These are phyloP conservation scores for Pristionchus arcanus DNA, from an alignment of 2,888 invertebrate genomes.

Conservation along the genomic window DNA sequence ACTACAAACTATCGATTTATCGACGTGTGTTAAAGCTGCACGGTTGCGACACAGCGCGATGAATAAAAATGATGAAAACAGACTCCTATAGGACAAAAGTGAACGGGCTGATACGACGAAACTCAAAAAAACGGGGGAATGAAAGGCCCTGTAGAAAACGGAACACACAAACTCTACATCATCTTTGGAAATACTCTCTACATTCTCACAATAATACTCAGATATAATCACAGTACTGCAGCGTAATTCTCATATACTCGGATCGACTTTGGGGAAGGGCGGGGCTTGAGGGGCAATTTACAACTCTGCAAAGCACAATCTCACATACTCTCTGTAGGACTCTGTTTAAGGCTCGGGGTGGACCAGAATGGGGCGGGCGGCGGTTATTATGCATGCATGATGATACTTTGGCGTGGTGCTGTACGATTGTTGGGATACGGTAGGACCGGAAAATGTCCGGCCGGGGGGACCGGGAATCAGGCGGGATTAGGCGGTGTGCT, in stretches of 20 bases:
- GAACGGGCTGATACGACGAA: background rate
- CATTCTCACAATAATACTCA: conserved; percentile 36
- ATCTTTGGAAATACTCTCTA: background rate
- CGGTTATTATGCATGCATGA: background rate
- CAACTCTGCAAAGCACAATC: conserved; percentile 5
- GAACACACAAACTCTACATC: background rate
- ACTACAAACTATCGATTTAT: conserved; percentile 15
- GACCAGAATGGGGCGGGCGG: background rate
- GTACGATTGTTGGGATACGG: background rate
- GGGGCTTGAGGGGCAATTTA: background rate
- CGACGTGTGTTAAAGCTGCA: conserved; percentile 13
- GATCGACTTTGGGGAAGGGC: background rate
- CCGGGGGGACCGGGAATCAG: background rate
- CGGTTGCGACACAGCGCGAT: conserved; percentile 27
- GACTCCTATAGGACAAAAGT: conserved; percentile 26
- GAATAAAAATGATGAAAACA: background rate
- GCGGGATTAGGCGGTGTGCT: background rate
- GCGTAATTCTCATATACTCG: conserved; percentile 19
- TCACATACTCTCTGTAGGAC: conserved; percentile 2
- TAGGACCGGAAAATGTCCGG: background rate
- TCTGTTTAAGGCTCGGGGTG: conserved; percentile 38
- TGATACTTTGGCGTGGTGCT: conserved; percentile 21
- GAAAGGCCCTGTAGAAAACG: conserved; percentile 35
- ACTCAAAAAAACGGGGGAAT: conserved; percentile 7
- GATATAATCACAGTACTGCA: conserved; percentile 38